These are phyloP conservation scores for Ceratina australensis DNA, from an alignment of 1,140 invertebrate genomes.

Conservation along the genomic window DNA sequence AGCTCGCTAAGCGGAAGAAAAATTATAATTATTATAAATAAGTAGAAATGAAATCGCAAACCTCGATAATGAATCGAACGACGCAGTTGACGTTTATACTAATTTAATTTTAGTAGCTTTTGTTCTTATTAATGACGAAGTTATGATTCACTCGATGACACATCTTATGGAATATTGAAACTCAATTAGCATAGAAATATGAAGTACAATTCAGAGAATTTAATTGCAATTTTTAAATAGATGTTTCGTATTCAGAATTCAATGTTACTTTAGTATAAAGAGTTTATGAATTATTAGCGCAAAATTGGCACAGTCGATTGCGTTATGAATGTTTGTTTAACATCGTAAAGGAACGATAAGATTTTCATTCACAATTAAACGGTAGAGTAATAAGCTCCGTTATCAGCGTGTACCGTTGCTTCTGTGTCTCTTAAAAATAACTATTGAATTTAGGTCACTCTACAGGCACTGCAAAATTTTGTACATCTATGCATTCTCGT, in stretches of 20 bases:
- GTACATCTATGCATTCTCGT: not conserved
- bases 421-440: constrained; percentile 29
- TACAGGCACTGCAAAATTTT: constrained; percentile 5
- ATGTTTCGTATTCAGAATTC: not conserved
- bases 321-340: no score
- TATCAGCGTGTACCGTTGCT: constrained; percentile 12
- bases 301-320: no score
- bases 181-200: not conserved
- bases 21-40: not conserved
- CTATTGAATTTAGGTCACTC: constrained; percentile 25
- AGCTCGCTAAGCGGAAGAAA: no score
- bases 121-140: not conserved
- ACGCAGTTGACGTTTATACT: not conserved
- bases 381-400: not conserved
- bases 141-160: not conserved
- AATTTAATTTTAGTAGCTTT: not conserved
- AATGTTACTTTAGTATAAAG: no score
- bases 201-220: no score
- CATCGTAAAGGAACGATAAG: not conserved
- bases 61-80: no score
- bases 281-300: no score
- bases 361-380: constrained; percentile 7
- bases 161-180: not conserved
- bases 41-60: no score
- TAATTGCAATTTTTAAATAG: not conserved